Base-by-base conservation (phyloP, 2,113 vertebrate genomes). In the Gymnarchus niloticus region DNA sequence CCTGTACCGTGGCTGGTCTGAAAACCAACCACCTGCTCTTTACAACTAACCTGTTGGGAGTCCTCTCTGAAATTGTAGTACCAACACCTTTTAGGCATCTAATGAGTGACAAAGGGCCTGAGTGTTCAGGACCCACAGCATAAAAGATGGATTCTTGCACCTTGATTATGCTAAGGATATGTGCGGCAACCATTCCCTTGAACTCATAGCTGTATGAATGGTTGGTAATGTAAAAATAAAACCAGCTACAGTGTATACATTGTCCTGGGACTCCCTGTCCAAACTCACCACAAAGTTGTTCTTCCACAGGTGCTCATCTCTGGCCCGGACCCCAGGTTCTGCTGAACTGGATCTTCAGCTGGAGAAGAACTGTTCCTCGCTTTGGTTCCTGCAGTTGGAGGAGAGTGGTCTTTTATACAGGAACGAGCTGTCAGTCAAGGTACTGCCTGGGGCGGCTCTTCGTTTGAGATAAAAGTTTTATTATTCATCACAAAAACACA, bases 371-470 rank as follows among this genome's bases (percentile, higher is more conserved):
- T 69, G 52, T 57, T 12, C 37, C 54, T 17, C n/a, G 49, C 4
- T 19, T 23, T 17, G 12, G 33, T 54, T 33, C 54, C 52, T 44
- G 37, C 25, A 25, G 54, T 21, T 8, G 69, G 84, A 33, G 33
- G 37, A 46, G 52, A 28, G 37, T 51, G 48, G 41, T 37, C 41
- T 73, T 85, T 85, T 86, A 86, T 83, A 73, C 17, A 33, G 33
- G 81, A 25, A 54, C 46, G 37, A 8, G 48, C 51, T 56, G 81
- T 76, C 86, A 83, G 41, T 86, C 81, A 86, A 37, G 7, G 33
- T 1, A 25, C n/a, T 25, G n/a, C 48, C 51, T 33, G 49, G 65
- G 86, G 86, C 57, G 51, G 61, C 14, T 17, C 61, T 37, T 56
- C 23, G 37, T 46, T 25, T n/a, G 59, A 25, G 78, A 49, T 82